A percentile compares a stretch with the other conserved stretches of the same genome.
phyloP scores from a whole-genome alignment of 2,797 vertebrate genomes.

The Onychomys torridus region DNA sequence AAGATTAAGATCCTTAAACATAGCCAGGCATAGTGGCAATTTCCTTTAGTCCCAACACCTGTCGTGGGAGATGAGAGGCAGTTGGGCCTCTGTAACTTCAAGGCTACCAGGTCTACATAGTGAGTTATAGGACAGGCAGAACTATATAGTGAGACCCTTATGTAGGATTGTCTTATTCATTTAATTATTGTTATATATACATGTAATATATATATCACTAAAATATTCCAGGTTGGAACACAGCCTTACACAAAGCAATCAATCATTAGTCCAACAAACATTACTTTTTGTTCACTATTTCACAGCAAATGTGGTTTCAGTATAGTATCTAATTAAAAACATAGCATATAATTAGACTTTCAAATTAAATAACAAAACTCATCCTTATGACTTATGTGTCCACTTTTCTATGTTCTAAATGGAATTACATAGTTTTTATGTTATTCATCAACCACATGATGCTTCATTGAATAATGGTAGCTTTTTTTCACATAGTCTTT shows the following conservation, averaged over 20 bases:
- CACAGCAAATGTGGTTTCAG: background rate
- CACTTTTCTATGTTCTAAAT: background rate
- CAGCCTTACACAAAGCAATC: background rate
- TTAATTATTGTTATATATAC: no score
- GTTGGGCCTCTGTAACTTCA: background rate
- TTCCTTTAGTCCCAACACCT: background rate
- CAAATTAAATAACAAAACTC: background rate
- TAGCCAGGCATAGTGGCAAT: background rate
- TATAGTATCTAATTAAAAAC: background rate
- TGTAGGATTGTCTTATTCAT: no score
- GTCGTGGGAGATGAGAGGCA: background rate
- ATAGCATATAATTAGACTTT: background rate
- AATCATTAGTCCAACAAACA: background rate
- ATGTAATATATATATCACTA: background rate
- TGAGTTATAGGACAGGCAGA: background rate
- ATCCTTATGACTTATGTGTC: background rate
- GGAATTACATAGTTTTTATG: background rate
- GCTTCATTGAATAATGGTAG: background rate
- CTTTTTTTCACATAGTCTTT: background rate
- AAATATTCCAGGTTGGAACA: background rate
- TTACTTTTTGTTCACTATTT: background rate
- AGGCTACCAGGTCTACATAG: background rate
- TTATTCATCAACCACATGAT: background rate
- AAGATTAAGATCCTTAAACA: background rate
- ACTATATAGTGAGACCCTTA: background rate